phyloP scores from a whole-genome alignment of 2,113 vertebrate genomes.

The Heliornis fulica region DNA sequence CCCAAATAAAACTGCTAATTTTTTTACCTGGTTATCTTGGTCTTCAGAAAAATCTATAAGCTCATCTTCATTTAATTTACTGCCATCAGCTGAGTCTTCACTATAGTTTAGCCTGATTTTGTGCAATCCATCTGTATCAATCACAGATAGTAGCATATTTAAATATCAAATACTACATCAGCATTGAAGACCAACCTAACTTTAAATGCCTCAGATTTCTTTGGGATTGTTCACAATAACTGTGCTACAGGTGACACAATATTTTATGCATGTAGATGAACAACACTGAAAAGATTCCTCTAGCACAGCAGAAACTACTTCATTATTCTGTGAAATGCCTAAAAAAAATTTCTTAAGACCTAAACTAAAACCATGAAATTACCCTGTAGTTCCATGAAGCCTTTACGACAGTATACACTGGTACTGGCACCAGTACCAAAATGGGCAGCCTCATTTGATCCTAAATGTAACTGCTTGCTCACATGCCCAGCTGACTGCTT shows the following conservation, averaged over 20 bases:
- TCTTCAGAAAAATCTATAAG: conserved; percentile 89
- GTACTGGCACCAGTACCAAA: background rate
- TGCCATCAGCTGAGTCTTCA: conserved; percentile 74
- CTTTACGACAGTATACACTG: background rate
- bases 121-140: conserved; percentile 85
- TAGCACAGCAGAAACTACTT: background rate
- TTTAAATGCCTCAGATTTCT: background rate
- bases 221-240: background rate
- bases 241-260: background rate
- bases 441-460: background rate
- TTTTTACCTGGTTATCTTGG: conserved; percentile 89
- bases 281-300: background rate
- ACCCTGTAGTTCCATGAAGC: background rate
- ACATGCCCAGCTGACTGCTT: background rate
- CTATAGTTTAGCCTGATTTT: conserved; percentile 89
- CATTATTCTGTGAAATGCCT: background rate
- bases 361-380: background rate
- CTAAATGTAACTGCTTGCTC: background rate
- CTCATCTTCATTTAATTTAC: conserved; percentile 81
- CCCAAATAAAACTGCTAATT: background rate
- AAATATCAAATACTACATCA: background rate
- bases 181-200: background rate
- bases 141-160: conserved; percentile 30
- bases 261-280: background rate
- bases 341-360: background rate